Evolutionary conservation across 2,888 invertebrate genomes (phyloP).

Genomic region (Pollenia griseotomentosa): DNA sequence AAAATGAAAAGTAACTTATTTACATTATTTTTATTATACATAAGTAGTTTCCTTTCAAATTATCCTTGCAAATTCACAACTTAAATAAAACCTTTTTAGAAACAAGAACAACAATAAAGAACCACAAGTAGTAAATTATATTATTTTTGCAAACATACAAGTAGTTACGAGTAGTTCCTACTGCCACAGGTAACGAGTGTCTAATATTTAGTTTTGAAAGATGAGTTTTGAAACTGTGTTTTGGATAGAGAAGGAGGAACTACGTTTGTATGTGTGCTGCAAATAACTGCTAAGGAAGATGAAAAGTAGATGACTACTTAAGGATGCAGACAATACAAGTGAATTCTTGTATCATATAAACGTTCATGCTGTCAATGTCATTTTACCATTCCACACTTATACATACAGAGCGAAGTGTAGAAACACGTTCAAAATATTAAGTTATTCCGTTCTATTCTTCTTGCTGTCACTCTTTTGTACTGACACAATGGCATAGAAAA

Average conservation of each 20-base stretch:
- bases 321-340: conserved; percentile 78
- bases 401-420: neutral
- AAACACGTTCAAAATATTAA: conserved; percentile 2
- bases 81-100: neutral
- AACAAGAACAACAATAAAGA: neutral
- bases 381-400: conserved; percentile 1
- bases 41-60: neutral
- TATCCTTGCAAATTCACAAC: neutral
- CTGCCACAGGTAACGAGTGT: conserved; percentile 37
- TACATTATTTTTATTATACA: no score
- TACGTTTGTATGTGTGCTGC: conserved; percentile 74
- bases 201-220: conserved; percentile 11
- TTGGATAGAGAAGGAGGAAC: conserved; percentile 51
- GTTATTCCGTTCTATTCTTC: neutral
- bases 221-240: conserved; percentile 23
- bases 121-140: conserved; percentile 9
- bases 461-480: neutral
- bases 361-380: conserved; percentile 74
- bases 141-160: conserved; percentile 9
- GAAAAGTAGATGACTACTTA: conserved; percentile 77
- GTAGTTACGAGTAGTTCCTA: no score
- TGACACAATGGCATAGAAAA: conserved; percentile 76
- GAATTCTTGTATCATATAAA: neutral
- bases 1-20: no score
- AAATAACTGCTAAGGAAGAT: conserved; percentile 78